Evolutionary conservation across 2,888 invertebrate genomes (phyloP).

Genomic region (Sarcophaga carnaria): DNA sequence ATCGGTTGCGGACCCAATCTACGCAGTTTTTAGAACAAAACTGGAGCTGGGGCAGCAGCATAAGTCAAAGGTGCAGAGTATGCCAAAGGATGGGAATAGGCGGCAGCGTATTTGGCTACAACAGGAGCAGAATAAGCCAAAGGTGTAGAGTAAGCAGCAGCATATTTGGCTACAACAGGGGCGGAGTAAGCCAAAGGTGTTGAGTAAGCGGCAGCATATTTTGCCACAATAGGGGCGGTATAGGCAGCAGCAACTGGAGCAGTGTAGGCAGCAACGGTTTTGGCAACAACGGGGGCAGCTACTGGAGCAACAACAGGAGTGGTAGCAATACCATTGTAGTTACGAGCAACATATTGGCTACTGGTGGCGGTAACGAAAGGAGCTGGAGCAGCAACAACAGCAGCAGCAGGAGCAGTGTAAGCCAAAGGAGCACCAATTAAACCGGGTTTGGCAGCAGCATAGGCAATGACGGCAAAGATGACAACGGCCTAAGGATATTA

Average conservation of each 20-base stretch:
- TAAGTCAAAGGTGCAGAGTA: conserved; percentile 39
- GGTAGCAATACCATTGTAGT: conserved; percentile 58
- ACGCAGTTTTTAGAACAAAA: conserved; percentile 36
- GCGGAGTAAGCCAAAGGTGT: conserved; percentile 41
- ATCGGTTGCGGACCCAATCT: too few species aligned
- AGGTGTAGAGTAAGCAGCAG: conserved; percentile 47
- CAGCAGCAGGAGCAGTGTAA: conserved; percentile 53
- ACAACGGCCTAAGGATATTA: conserved; percentile 67
- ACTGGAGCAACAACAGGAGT: conserved; percentile 71
- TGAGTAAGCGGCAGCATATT: conserved; percentile 24
- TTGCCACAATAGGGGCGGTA: conserved; percentile 28
- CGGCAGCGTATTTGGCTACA: not conserved
- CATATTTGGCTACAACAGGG: not conserved
- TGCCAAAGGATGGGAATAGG: conserved; percentile 54
- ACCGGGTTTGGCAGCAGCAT: conserved; percentile 73
- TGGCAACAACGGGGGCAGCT: conserved; percentile 39
- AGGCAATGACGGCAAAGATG: conserved; percentile 71
- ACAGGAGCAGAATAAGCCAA: conserved; percentile 10
- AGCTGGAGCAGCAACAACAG: conserved; percentile 67
- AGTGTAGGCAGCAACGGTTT: conserved; percentile 44
- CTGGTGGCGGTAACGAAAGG: conserved; percentile 66
- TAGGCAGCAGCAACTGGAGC: conserved; percentile 37
- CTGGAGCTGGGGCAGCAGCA: conserved; percentile 30
- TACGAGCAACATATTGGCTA: conserved; percentile 64
- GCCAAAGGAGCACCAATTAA: conserved; percentile 40